Evolutionary conservation across 2,888 invertebrate genomes (phyloP).

Genomic region (Alsophila aescularia): DNA sequence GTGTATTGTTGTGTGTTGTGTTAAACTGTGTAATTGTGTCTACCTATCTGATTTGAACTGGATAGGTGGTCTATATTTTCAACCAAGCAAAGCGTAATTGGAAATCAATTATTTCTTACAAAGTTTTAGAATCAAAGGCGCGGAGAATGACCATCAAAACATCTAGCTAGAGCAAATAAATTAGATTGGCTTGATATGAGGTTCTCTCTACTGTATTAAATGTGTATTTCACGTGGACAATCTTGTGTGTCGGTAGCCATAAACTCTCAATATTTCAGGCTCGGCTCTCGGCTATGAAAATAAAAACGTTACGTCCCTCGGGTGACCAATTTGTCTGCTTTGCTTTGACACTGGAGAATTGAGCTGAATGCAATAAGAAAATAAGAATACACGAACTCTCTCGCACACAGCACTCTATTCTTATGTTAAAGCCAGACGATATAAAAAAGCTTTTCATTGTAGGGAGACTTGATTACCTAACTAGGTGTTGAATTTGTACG

Average conservation of each 20-base stretch:
- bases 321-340: conserved; percentile 36
- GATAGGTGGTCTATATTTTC: too few relatives aligned
- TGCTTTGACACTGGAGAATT: conserved; percentile 27
- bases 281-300: conserved; percentile 23
- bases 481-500: too few relatives aligned
- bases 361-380: conserved; percentile 29
- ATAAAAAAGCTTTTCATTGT: background rate
- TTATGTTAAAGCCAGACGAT: background rate
- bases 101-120: too few relatives aligned
- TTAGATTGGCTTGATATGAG: background rate
- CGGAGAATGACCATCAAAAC: background rate
- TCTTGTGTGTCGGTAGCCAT: conserved; percentile 26
- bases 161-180: background rate
- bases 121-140: too few relatives aligned
- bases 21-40: too few relatives aligned
- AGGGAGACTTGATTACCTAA: background rate
- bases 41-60: too few relatives aligned
- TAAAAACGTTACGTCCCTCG: conserved; percentile 33
- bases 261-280: conserved; percentile 30
- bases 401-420: background rate
- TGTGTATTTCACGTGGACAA: conserved; percentile 11
- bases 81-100: too few relatives aligned
- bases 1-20: too few relatives aligned
- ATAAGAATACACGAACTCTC: conserved; percentile 24
- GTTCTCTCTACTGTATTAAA: background rate